These are phyloP conservation scores for Aplodontia rufa DNA, from an alignment of 2,113 vertebrate genomes.

Conservation along the genomic window DNA sequence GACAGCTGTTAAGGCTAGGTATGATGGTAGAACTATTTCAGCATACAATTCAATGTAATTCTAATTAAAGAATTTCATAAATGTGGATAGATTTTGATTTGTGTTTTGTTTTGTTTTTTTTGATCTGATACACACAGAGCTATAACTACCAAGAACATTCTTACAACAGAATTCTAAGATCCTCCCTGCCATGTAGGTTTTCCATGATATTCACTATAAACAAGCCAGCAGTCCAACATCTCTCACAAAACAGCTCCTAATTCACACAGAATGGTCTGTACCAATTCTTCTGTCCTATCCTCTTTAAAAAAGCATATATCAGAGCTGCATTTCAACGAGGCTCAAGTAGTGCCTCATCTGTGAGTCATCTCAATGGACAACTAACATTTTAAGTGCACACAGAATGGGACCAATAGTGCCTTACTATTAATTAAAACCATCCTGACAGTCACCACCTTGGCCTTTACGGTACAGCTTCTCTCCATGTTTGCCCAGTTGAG, in stretches of 20 bases:
- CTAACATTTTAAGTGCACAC: constrained; percentile 72
- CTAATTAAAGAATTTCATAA: not conserved
- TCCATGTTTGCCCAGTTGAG: constrained; percentile 72
- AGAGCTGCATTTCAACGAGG: constrained; percentile 58
- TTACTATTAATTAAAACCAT: constrained; percentile 76
- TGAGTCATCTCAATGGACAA: constrained; percentile 68
- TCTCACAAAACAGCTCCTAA: constrained; percentile 50
- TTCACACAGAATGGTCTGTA: constrained; percentile 21
- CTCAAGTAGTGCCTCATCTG: constrained; percentile 63
- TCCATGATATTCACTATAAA: constrained; percentile 52
- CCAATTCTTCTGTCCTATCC: constrained; percentile 9
- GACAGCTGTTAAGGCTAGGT: not conserved
- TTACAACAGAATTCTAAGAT: not conserved
- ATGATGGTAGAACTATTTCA: not conserved
- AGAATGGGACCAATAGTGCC: constrained; percentile 36
- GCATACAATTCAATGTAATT: not conserved
- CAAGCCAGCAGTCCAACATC: constrained; percentile 48
- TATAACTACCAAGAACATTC: not conserved
- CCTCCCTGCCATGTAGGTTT: not conserved
- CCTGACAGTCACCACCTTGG: constrained; percentile 59
- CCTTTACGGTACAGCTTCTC: constrained; percentile 61
- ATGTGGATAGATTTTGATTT: not conserved
- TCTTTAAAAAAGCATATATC: constrained; percentile 53
- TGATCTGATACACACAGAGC: not conserved
- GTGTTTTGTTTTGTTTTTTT: not conserved